These are phyloP conservation scores for Zalophus californianus DNA, from an alignment of 2,797 vertebrate species.

Conservation along the genomic window DNA sequence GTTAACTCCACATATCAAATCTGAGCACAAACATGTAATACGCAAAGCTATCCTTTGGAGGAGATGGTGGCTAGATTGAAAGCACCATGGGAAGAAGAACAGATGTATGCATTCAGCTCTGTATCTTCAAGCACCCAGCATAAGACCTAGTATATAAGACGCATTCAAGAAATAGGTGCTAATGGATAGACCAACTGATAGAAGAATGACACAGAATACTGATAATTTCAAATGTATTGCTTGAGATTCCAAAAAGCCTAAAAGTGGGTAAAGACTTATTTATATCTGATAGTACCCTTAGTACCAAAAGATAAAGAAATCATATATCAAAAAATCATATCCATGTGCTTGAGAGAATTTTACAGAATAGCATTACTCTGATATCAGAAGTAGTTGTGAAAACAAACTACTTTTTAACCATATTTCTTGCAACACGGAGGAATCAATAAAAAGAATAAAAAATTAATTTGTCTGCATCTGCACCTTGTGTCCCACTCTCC, in stretches of 20 bases:
- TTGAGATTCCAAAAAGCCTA: slow-evolving; percentile 10
- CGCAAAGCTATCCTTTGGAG: neutral
- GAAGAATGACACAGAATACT: neutral
- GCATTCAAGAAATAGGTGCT: neutral
- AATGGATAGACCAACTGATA: neutral
- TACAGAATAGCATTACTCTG: neutral
- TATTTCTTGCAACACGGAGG: neutral
- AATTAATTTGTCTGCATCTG: slow-evolving; percentile 6
- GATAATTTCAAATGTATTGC: neutral
- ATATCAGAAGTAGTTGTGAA: slow-evolving; percentile 10
- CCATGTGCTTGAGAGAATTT: neutral
- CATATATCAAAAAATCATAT: neutral
- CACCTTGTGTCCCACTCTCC: neutral
- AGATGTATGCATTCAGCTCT: neutral
- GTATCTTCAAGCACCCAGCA: neutral
- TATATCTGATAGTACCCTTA: neutral
- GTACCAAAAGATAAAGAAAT: neutral
- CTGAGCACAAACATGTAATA: neutral
- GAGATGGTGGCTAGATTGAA: neutral
- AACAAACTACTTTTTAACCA: neutral
- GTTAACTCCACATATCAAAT: neutral
- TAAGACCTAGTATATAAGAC: neutral
- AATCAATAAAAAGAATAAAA: slow-evolving; percentile 53
- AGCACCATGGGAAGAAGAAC: neutral
- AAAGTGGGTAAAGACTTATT: neutral